phyloP scores from a whole-genome alignment of 2,113 vertebrate species.

The Hippopotamus amphibius region DNA sequence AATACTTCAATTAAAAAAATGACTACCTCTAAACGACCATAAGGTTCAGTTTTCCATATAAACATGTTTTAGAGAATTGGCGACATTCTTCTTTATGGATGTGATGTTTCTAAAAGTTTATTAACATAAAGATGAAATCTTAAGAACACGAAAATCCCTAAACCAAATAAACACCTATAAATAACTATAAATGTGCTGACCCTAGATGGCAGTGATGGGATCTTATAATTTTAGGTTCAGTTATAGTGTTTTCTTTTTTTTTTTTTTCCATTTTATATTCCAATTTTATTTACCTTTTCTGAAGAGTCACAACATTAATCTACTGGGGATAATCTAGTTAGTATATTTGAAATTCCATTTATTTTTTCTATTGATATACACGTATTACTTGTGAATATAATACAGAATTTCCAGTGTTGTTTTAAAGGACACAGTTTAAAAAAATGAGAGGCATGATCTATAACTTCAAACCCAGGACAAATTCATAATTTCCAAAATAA shows the following conservation, averaged over 20 bases:
- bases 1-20: background rate
- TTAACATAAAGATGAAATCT: slow-evolving; percentile 39
- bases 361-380: slow-evolving; percentile 88
- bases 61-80: background rate
- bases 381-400: slow-evolving; percentile 89
- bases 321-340: slow-evolving; percentile 84
- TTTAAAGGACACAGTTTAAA: slow-evolving; percentile 81
- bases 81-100: background rate
- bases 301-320: slow-evolving; percentile 86
- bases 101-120: slow-evolving; percentile 45
- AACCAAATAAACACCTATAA: slow-evolving; percentile 42
- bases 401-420: slow-evolving; percentile 86
- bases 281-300: slow-evolving; percentile 88
- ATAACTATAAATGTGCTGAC: background rate
- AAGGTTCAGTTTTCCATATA: background rate
- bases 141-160: background rate
- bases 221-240: slow-evolving; percentile 11
- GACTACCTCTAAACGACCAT: background rate
- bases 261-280: slow-evolving; percentile 81
- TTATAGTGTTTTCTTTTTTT: background rate
- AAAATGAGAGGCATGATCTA: slow-evolving; percentile 83
- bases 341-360: slow-evolving; percentile 89
- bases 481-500: slow-evolving; percentile 82
- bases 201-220: background rate
- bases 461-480: slow-evolving; percentile 77